These are phyloP conservation scores for Nephrotoma guestfalica DNA, from an alignment of 2,888 invertebrate species.

Conservation along the genomic window DNA sequence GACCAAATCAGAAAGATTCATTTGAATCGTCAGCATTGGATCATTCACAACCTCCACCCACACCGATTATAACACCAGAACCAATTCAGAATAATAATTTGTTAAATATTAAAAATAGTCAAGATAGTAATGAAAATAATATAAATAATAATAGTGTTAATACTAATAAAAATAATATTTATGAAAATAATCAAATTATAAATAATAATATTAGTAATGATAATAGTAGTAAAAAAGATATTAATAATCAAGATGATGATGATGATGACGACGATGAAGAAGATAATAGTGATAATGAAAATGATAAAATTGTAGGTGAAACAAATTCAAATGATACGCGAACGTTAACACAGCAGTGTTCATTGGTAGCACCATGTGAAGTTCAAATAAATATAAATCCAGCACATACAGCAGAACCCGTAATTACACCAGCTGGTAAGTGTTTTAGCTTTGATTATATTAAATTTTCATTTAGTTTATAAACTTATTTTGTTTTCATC, in stretches of 20 bases:
- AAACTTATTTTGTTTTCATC: constrained; percentile 9
- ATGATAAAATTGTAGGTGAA: constrained; percentile 17
- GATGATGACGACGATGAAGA: constrained; percentile 16
- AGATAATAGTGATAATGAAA: constrained; percentile 3
- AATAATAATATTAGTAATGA: not conserved
- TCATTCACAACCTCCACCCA: constrained; percentile 20
- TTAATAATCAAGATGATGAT: constrained; percentile 15
- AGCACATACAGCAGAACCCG: constrained; percentile 60
- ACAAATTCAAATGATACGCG: constrained; percentile 33
- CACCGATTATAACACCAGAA: not conserved
- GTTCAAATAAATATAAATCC: constrained; percentile 57
- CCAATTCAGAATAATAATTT: not conserved
- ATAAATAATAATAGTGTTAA: not conserved
- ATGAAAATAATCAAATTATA: not conserved
- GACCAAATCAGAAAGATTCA: constrained; percentile 32
- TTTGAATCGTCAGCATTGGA: constrained; percentile 26
- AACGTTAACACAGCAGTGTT: constrained; percentile 28
- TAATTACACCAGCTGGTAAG: constrained; percentile 48
- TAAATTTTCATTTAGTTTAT: constrained; percentile 33
- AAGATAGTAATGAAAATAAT: not conserved
- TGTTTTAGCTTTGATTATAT: not conserved
- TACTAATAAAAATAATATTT: not conserved
- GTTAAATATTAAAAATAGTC: not conserved
- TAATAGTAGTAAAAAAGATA: not conserved
- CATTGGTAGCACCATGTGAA: constrained; percentile 44